Conservation (phyloP, 2,888 invertebrate species). For the Muschampia plurimacula region DNA sequence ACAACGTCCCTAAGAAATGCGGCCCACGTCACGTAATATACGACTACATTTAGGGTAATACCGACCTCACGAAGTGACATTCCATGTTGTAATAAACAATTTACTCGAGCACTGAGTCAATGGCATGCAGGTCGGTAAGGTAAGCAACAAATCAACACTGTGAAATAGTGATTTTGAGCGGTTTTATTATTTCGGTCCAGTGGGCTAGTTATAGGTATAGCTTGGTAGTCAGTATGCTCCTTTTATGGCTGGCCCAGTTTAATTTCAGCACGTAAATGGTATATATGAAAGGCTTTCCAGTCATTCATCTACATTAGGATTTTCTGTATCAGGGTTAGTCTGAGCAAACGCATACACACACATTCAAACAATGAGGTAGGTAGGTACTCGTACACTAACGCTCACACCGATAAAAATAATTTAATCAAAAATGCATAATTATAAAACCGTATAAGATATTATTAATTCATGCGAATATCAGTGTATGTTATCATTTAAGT, state of each 20-base stretch:
- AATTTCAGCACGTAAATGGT: no score
- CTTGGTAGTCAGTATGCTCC: neutral
- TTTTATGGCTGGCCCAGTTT: neutral
- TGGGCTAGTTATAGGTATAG: neutral
- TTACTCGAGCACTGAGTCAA: constrained; percentile 31
- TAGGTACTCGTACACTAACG: no score
- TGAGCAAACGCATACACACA: no score
- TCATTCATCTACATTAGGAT: no score
- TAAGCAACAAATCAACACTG: constrained; percentile 20
- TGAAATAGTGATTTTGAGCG: constrained; percentile 21
- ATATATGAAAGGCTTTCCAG: no score
- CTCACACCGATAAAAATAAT: no score
- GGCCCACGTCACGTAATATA: constrained; percentile 31
- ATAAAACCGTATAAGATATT: no score
- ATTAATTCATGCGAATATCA: no score
- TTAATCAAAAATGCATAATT: no score
- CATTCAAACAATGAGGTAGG: no score
- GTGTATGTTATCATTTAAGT: no score
- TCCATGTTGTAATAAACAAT: constrained; percentile 38
- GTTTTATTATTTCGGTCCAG: constrained; percentile 13
- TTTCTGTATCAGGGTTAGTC: no score
- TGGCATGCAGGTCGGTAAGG: constrained; percentile 31
- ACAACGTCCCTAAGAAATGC: constrained; percentile 34
- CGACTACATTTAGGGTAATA: constrained; percentile 36
- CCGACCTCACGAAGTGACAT: constrained; percentile 39